These are phyloP conservation scores for Dipodomys stephensi DNA, from an alignment of 2,113 vertebrate species.

Conservation along the genomic window DNA sequence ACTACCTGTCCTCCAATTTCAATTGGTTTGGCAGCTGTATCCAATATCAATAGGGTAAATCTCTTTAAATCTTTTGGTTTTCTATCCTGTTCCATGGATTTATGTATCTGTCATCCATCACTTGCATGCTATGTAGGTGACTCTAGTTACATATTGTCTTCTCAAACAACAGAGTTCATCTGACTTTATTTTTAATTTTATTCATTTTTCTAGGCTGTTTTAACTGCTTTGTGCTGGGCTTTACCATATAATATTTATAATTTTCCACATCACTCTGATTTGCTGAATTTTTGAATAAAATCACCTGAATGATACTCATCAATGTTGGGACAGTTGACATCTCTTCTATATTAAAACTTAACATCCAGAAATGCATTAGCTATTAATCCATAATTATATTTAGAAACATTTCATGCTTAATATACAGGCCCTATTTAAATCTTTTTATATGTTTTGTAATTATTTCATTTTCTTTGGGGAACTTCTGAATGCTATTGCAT, in stretches of 20 bases:
- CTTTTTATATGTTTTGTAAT: neutral
- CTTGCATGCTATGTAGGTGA: neutral
- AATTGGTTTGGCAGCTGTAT: neutral
- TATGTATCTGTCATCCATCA: neutral
- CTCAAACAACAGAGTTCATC: neutral
- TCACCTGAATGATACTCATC: neutral
- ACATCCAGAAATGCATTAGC: neutral
- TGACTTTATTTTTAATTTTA: neutral
- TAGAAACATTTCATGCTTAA: neutral
- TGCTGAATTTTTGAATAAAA: neutral
- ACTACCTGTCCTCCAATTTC: neutral
- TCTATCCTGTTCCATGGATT: neutral
- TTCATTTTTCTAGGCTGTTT: neutral
- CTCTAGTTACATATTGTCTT: neutral
- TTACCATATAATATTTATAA: neutral
- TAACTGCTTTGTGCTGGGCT: neutral
- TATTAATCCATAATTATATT: neutral
- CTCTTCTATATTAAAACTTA: neutral
- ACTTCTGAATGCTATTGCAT: neutral
- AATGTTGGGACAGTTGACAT: neutral
- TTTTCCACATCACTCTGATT: neutral
- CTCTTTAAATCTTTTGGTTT: neutral
- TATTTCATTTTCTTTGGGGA: neutral
- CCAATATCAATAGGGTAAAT: neutral
- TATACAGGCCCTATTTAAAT: neutral